Percentiles rank a stretch among this genome's conserved stretches.
These are phyloP conservation scores for Dryadula phaetusa DNA, from an alignment of 2,888 invertebrate species.

Conservation along the genomic window DNA sequence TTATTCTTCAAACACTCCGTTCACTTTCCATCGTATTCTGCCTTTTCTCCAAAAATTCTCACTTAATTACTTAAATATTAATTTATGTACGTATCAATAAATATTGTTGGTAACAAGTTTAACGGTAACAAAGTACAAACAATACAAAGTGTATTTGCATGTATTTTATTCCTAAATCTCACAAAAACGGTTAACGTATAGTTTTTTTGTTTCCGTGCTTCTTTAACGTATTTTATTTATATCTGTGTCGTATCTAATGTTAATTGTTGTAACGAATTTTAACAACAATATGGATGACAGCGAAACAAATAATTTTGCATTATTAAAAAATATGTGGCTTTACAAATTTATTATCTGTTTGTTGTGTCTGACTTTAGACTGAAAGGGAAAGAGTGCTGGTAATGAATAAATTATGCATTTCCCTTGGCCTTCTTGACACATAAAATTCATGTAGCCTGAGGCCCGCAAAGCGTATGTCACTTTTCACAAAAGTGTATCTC, in stretches of 20 bases:
- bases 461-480: too few species aligned
- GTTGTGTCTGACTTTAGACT: too few species aligned
- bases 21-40: background rate
- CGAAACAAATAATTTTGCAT: background rate
- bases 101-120: slow-evolving; percentile 3
- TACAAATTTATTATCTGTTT: background rate
- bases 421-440: too few species aligned
- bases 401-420: too few species aligned
- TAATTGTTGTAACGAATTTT: slow-evolving; percentile 4
- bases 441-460: too few species aligned
- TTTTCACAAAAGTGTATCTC: too few species aligned
- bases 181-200: slow-evolving; percentile 6
- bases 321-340: too few species aligned
- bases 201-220: slow-evolving; percentile 5
- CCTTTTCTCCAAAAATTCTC: background rate
- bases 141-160: slow-evolving; percentile 4
- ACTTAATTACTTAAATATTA: background rate
- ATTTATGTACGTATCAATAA: background rate
- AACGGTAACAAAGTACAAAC: slow-evolving; percentile 5
- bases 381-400: too few species aligned
- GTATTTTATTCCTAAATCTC: slow-evolving; percentile 13
- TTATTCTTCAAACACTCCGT: background rate
- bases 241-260: background rate
- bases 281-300: background rate
- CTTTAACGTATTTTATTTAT: background rate